Base-by-base conservation (phyloP, 2,888 invertebrate species). In the Proisotoma minuta region DNA sequence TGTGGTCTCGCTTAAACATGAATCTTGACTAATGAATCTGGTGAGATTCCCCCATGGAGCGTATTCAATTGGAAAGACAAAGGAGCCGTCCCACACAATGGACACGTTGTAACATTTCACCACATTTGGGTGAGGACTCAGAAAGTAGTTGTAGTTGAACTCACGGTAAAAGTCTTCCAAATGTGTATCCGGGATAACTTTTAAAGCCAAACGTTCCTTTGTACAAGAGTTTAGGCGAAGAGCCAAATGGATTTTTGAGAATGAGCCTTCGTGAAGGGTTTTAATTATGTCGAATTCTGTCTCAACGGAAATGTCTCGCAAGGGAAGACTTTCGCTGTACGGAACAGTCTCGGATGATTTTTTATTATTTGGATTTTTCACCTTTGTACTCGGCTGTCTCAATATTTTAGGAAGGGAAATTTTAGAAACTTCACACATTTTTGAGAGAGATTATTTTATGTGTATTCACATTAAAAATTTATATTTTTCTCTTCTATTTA, bases 91-190 rank as follows among this genome's bases (percentile, higher is more conserved):
- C 39, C 86, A 85, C 68, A 82, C 82, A 76, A 85, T 85, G 57
- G 84, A 84, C 48, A 88, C 87, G 71, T 87, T 85, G 77, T 86
- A 89, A 34, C 87, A 86, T 76, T 87, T 87, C 47, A 89, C 79
- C 60, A 90, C 85, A 75, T 85, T 84, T n/a, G 84, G 84, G 76
- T 90, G 89, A n/a, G 88, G 87, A 52, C 87, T 87, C 0, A 90
- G 78, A 75, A 87, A 87, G 74, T 87, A 87, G 69, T 87, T 87
- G 77, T 87, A 87, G 75, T 88, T 87, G 75, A 87, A 87, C 76
- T 89, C 89, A 49, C 87, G 82, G 74, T 84, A 83, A 76, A 89
- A 89, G 75, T 88, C 84, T 71, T 81, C 82, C 12, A 52, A 2
- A 4, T 8, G 18, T 18, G 10, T 5, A 20, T 59, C 51, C n/a